Base-by-base conservation (phyloP, 1,140 invertebrate species). In the Trachymyrmex cornetzi region DNA sequence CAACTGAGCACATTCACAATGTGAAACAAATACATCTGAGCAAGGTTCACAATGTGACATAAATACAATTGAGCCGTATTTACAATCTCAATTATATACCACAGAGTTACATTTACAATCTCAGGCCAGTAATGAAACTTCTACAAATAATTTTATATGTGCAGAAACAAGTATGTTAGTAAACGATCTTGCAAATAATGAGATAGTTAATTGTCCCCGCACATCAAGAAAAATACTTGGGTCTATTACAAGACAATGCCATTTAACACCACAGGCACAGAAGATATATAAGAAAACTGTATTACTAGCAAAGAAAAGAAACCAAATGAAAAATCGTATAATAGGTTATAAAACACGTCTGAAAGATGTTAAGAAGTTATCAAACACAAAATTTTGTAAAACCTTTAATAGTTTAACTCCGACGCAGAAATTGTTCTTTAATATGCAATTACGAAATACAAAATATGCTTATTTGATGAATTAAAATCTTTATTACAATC, bases 301-400 rank as follows among this genome's bases (percentile, higher is more conserved):
- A 66, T n/a, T 11, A n/a, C 16, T 66, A 66, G 64, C 64, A 3
- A 66, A 66, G 9, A 7, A 66, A 66, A 66, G 19, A 66, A 66
- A 66, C 19, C 64, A 19, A n/a, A 66, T 66, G 19, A 66, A 66
- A 22, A n/a, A 19, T 38, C 27, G 38, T 38, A 38, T 66, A 38
- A n/a, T n/a, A 66, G 7, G 19, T 38, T 66, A 66, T 38, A 66
- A 66, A 66, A 38, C 7, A n/a, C 64, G 64, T 9, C 30, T 66
- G 2, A 66, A 38, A 66, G 64, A 66, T 66, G 64, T 30, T n/a
- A 66, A n/a, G 7, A 66, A 66, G 7, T 66, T 66, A 1, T 7
- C 30, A 66, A 12, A 66, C n/a, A n/a, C 64, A 9, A 2, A 66
- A 66, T 66, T 66, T 38, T 66, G 63, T 38, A 66, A 66, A 38